A percentile compares a stretch with the other conserved stretches of the same genome.
phyloP scores from a whole-genome alignment of 1,140 invertebrate species.

The Drosophila insularis region DNA sequence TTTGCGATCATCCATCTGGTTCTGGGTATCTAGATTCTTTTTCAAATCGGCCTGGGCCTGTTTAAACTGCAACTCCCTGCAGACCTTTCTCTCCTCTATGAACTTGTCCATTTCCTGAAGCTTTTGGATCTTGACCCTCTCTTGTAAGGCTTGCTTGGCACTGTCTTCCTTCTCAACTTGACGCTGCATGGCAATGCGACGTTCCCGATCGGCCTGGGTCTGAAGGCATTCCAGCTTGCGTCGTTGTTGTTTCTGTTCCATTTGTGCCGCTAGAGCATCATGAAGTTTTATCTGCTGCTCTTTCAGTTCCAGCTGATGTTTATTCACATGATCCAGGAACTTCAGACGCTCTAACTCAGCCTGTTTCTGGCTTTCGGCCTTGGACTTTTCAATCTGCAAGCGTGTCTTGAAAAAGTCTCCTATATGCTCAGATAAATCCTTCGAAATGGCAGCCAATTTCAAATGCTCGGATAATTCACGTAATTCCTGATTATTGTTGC shows the following conservation, averaged over 20 bases:
- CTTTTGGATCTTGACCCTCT: slow-evolving; percentile 35
- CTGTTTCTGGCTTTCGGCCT: slow-evolving; percentile 13
- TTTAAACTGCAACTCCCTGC: slow-evolving; percentile 17
- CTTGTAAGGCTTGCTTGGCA: slow-evolving; percentile 18
- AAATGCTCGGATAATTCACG: slow-evolving; percentile 52
- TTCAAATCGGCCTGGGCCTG: slow-evolving; percentile 11
- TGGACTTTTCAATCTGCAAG: slow-evolving; percentile 12
- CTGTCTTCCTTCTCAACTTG: slow-evolving; percentile 52
- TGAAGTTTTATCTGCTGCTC: slow-evolving; percentile 40
- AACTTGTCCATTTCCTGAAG: slow-evolving; percentile 29
- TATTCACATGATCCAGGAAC: slow-evolving; percentile 3
- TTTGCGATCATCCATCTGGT: slow-evolving; percentile 20
- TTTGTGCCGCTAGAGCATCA: slow-evolving; percentile 32
- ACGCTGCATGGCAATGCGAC: slow-evolving; percentile 34
- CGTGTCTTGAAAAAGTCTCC: slow-evolving; percentile 1
- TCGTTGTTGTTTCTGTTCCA: slow-evolving; percentile 29
- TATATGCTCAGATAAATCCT: slow-evolving; percentile 50
- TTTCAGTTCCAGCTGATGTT: slow-evolving; percentile 30
- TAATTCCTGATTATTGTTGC: slow-evolving; percentile 50
- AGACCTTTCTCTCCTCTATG: slow-evolving; percentile 39
- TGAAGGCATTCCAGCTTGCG: slow-evolving; percentile 33
- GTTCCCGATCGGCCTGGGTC: slow-evolving; percentile 45
- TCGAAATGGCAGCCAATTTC: slow-evolving; percentile 59
- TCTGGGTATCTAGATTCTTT: slow-evolving; percentile 21
- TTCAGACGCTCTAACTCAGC: slow-evolving; percentile 38